phyloP scores from a whole-genome alignment of 2,797 vertebrate genomes.

The Enteromius afrohamiltoni region DNA sequence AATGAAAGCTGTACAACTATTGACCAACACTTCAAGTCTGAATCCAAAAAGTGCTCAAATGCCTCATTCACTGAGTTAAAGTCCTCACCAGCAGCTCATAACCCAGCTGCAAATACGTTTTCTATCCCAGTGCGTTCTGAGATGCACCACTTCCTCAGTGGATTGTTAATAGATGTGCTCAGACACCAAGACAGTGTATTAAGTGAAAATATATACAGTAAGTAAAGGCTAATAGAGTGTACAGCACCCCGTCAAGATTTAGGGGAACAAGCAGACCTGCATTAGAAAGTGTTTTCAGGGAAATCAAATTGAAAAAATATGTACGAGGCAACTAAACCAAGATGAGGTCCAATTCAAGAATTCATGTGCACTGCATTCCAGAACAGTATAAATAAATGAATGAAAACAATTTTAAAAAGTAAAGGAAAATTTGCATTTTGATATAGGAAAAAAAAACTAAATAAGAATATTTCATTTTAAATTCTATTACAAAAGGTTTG shows the following conservation, averaged over 20 bases:
- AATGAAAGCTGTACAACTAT: background rate
- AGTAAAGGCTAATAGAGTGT: constrained; percentile 41
- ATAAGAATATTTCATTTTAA: background rate
- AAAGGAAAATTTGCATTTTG: too few species aligned
- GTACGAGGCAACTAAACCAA: background rate
- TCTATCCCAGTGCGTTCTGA: background rate
- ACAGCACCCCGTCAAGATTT: constrained; percentile 24
- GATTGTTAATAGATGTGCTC: constrained; percentile 14
- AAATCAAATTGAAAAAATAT: background rate
- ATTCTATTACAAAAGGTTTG: background rate
- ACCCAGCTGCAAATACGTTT: constrained; percentile 24
- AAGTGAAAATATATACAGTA: constrained; percentile 34
- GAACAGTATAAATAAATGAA: background rate
- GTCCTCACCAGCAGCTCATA: constrained; percentile 3
- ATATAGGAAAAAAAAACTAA: background rate
- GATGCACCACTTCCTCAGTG: constrained; percentile 10
- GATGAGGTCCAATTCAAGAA: background rate
- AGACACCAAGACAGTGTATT: constrained; percentile 33
- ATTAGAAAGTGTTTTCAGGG: constrained; percentile 13
- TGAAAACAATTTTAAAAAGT: background rate
- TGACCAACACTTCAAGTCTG: background rate
- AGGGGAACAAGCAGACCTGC: constrained; percentile 17
- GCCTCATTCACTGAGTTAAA: background rate
- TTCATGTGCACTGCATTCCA: background rate
- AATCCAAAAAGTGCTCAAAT: background rate